Evolutionary conservation across 2,113 vertebrate species (phyloP), one percentile per base, ranked within the genome.

Genomic region (Sinocyclocheilus grahami): DNA sequence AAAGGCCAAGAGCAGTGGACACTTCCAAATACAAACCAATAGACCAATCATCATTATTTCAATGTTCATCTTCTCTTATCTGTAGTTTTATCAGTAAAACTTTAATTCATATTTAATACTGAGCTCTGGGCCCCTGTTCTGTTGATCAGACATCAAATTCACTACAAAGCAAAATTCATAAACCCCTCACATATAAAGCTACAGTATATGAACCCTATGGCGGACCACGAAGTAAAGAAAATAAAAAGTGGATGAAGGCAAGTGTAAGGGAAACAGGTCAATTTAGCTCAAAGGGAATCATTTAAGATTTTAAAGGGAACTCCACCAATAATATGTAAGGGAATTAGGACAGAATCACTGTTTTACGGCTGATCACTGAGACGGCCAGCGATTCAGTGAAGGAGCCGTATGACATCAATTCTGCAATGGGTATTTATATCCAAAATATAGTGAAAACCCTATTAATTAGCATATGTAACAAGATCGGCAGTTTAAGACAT

Each of bases 81-180:
- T 58, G 18, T 39, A 30, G 77, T 78, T 78, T n/a, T 79, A 78
- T 12, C 51, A 60, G 27, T 18, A 22, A 12, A 37, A 22, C 55
- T 79, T 62, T 42, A 12, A 79, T 79, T n/a, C 18, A 39, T 62
- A 39, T 79, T 79, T 79, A n/a, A 79, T 62, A 24, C 55, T 62
- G 33, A 42, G 78, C 20, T n/a, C 58, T 62, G 58, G 22, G 22
- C 58, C 58, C 58, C 58, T 4, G 58, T 79, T 79, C 20, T 24
- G 55, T 39, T 62, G 55, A 39, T 39, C 55, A 42, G 48, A 78
- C 27, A 22, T 33, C 7, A 42, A 1, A 62, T 39, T 2, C 27
- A 79, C 10, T 22, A 14, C 53, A 79, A 60, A 39, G 69, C 1
- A 22, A 42, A 22, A 72, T 42, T 20, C 20, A 72, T 72, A 37